These are phyloP conservation scores for Sesamia inferens DNA, from an alignment of 2,888 invertebrate species.

Conservation along the genomic window DNA sequence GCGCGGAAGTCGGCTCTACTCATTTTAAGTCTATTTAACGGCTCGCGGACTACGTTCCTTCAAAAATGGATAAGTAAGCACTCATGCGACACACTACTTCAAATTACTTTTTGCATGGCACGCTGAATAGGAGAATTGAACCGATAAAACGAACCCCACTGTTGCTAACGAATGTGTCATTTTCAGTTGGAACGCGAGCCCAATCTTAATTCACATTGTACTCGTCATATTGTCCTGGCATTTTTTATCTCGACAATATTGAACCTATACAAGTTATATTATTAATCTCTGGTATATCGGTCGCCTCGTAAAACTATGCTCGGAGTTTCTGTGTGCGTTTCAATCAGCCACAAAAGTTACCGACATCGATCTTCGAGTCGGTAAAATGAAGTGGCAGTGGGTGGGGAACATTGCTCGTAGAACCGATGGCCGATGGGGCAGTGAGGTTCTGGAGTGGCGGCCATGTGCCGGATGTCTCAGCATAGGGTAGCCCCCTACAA, in stretches of 20 bases:
- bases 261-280: slow-evolving; percentile 46
- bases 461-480: no score
- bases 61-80: slow-evolving; percentile 85
- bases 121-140: slow-evolving; percentile 86
- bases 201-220: slow-evolving; percentile 77
- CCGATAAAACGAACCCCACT: slow-evolving; percentile 83
- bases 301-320: slow-evolving; percentile 7
- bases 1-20: slow-evolving; percentile 85
- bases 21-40: slow-evolving; percentile 86
- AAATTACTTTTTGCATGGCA: slow-evolving; percentile 87
- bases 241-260: slow-evolving; percentile 49
- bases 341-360: no score
- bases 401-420: no score
- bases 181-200: slow-evolving; percentile 82
- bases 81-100: slow-evolving; percentile 84
- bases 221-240: slow-evolving; percentile 68
- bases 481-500: no score
- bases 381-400: no score
- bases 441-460: no score
- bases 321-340: no score
- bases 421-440: no score
- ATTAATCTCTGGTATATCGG: slow-evolving; percentile 54
- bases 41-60: slow-evolving; percentile 84
- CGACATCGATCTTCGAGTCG: no score
- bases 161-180: slow-evolving; percentile 86